Percentiles rank a stretch among this genome's conserved stretches.
Evolutionary conservation across 2,888 invertebrate species (phyloP).

Genomic region (Adelphocoris suturalis): DNA sequence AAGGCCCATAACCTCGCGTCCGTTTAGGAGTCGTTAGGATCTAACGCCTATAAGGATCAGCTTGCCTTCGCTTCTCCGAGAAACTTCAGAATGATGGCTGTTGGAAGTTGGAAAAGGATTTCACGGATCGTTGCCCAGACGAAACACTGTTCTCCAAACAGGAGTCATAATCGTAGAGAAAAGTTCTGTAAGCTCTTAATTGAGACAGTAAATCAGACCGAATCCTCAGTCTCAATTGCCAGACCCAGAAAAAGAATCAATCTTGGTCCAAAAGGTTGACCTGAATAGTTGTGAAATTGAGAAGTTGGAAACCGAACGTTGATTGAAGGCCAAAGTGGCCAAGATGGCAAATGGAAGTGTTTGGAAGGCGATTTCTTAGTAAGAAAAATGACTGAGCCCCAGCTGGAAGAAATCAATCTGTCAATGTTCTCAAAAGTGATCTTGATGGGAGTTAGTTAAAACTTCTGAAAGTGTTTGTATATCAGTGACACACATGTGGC

Average conservation of each 20-base stretch:
- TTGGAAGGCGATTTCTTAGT: background rate
- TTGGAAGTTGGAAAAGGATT: slow-evolving; percentile 16
- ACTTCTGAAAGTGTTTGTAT: too few species aligned
- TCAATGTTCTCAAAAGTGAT: background rate
- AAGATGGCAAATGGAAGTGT: background rate
- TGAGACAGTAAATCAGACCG: slow-evolving; percentile 15
- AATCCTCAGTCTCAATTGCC: background rate
- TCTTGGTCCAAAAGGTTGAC: background rate
- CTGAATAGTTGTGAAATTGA: slow-evolving; percentile 26
- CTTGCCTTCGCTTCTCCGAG: slow-evolving; percentile 28
- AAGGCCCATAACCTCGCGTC: slow-evolving; percentile 56
- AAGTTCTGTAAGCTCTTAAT: slow-evolving; percentile 5
- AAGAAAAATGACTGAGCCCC: background rate
- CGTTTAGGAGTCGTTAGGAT: slow-evolving; percentile 66
- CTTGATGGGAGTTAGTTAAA: background rate
- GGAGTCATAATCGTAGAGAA: background rate
- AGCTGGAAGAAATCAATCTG: background rate
- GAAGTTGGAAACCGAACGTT: slow-evolving; percentile 7
- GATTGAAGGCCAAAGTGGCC: background rate
- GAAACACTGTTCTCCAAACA: slow-evolving; percentile 27
- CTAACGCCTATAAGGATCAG: slow-evolving; percentile 54
- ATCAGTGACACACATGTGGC: too few species aligned
- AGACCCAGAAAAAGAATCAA: background rate
- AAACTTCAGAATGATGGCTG: background rate
- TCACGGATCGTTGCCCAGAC: slow-evolving; percentile 2